Base-by-base conservation (phyloP, 2,113 vertebrate species). In the Jaculus jaculus region DNA sequence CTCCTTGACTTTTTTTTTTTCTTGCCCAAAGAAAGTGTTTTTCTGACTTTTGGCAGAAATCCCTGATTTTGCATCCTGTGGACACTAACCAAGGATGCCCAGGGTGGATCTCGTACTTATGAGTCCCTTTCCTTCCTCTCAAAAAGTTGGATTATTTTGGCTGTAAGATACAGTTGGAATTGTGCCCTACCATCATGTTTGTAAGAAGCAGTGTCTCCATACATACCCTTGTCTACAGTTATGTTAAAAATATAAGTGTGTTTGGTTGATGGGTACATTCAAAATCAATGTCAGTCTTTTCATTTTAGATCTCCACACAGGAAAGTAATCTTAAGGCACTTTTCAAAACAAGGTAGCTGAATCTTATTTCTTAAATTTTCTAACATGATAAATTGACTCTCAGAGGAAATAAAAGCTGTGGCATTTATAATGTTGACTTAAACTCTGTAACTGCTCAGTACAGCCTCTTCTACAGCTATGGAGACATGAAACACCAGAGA, bases 81-180 rank as follows among this genome's bases (percentile, higher is more conserved):
- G 51, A 30, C 39, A 7, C 0, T n/a, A n/a, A 84, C 95, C 93
- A 85, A 96, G 95, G 80, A 92, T 96, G 91, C 90, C 78, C 78
- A 96, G 86, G 90, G 93, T 93, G 73, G 96, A 94, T 97, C 95
- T 94, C 96, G 96, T 95, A 97, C 96, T 96, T 96, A 68, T 81
- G 88, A 90, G 97, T 97, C 97, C 94, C 97, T 97, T 88, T 82
- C 77, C 93, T 97, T 97, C 96, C 96, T 97, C 96, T 96, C 95
- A 91, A 97, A 97, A 97, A 97, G 97, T 96, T 96, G 91, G 91
- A 51, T 96, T 94, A 74, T 92, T 97, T 95, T 95, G 96, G 89
- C 95, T 97, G 97, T 95, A 93, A 95, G 97, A 96, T 97, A 89
- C 82, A 93, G 47, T 34, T 97, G 93, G 96, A 97, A 86, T 61